phyloP scores from a whole-genome alignment of 92 coral and sea anemone genomes.

The Phenganax marumi region DNA sequence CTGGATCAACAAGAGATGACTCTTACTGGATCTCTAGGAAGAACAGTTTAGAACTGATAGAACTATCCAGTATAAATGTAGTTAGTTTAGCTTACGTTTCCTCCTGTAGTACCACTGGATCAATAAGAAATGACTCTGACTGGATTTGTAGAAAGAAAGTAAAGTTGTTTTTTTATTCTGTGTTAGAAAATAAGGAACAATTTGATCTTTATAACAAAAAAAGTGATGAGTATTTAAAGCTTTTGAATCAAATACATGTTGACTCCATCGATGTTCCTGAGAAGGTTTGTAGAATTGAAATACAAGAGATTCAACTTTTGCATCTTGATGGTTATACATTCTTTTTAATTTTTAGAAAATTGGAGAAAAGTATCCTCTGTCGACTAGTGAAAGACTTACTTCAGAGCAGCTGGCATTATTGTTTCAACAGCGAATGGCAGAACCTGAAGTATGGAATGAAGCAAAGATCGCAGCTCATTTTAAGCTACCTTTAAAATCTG shows the following conservation, averaged over 20 bases:
- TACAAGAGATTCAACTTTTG: neutral
- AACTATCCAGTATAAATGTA: neutral
- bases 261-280: conserved; percentile 62
- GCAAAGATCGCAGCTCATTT: conserved; percentile 71
- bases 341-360: neutral
- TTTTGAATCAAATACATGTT: conserved; percentile 73
- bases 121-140: neutral
- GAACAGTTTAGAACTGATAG: too few relatives aligned
- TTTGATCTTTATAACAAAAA: conserved; percentile 73
- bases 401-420: conserved; percentile 64
- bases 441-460: conserved; percentile 74
- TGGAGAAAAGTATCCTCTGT: neutral
- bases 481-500: conserved; percentile 67
- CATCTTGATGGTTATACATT: neutral
- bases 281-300: neutral
- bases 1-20: too few relatives aligned
- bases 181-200: conserved; percentile 62
- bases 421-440: conserved; percentile 60
- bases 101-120: too few relatives aligned
- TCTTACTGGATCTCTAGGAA: neutral
- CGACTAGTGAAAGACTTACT: conserved; percentile 56
- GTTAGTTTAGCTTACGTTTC: neutral
- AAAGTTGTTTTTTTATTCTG: neutral
- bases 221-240: conserved; percentile 64
- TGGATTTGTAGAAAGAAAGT: neutral